A percentile compares a stretch with the other conserved stretches of the same genome.
Evolutionary conservation across 2,888 invertebrate species (phyloP).

Genomic region (Trissolcus brochymenae): DNA sequence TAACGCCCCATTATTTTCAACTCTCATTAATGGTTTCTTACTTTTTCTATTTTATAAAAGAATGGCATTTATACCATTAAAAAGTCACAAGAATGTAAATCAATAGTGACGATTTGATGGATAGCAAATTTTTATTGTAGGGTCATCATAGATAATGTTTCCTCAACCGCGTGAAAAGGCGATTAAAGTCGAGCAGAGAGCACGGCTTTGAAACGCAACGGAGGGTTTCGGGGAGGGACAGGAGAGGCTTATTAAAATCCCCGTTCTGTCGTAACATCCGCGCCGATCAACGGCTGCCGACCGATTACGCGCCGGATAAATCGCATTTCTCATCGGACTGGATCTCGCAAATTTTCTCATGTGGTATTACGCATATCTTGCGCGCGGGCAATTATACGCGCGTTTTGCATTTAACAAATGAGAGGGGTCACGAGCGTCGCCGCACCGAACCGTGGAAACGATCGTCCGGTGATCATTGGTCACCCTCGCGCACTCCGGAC

Average conservation of each 20-base stretch:
- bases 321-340: slow-evolving; percentile 43
- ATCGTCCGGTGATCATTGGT: slow-evolving; percentile 72
- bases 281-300: slow-evolving; percentile 12
- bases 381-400: slow-evolving; percentile 45
- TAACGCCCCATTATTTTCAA: no score
- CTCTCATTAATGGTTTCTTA: no score
- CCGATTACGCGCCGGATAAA: slow-evolving; percentile 36
- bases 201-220: no score
- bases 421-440: slow-evolving; percentile 63
- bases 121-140: no score
- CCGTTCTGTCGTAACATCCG: slow-evolving; percentile 31
- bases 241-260: slow-evolving; percentile 11
- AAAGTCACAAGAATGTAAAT: no score
- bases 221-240: not conserved
- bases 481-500: slow-evolving; percentile 71
- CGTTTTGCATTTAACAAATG: slow-evolving; percentile 18
- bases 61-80: no score
- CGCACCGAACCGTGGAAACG: slow-evolving; percentile 75
- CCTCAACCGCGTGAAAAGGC: no score
- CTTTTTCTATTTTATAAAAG: no score
- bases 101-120: no score
- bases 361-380: slow-evolving; percentile 45
- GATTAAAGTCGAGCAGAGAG: no score
- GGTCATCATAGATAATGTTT: no score
- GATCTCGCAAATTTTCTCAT: slow-evolving; percentile 48